Base-by-base conservation (phyloP, 2,113 vertebrate species). In the Lasiurus borealis region DNA sequence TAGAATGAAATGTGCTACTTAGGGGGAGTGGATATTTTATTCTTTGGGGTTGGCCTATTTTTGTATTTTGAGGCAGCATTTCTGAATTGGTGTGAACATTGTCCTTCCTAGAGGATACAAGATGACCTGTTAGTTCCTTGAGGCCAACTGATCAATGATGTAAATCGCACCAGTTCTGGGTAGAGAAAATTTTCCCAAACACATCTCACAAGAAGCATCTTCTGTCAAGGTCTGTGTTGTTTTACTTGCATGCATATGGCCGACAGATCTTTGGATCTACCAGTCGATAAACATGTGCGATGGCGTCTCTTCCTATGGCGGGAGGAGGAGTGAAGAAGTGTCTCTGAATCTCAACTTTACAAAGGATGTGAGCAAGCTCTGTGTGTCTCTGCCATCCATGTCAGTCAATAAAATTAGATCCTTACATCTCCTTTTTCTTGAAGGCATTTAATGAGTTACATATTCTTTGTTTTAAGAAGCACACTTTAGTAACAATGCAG, bases 341-440 rank as follows among this genome's bases (percentile, higher is more conserved):
- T 97, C 93, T 97, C 92, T 0, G 5, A 88, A 97, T 96, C 81
- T 93, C 97, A 75, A 1, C 85, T 92, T 92, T 89, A 94, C 95
- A 97, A 96, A 98, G 96, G 96, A 97, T 97, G 93, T 96, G 95
- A 98, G 96, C 93, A 96, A 97, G 73, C 97, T 97, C 96, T 83
- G 96, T 90, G 62, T 57, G 95, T 96, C 97, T 96, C 96, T 97
- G 93, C 96, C 95, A 52, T 27, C 90, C 84, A 5, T 97, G 97
- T 97, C 98, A 98, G 92, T 96, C 96, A 97, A 91, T 81, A 97
- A 98, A 98, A 98, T 98, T 97, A 97, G 97, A 98, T 96, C 97
- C 98, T 98, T 98, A 94, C 95, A 96, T 97, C 77, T 88, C 75
- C 64, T 64, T 57, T 89, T 85, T 75, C 96, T 96, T 86, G 90